These are phyloP conservation scores for Engystomops pustulosus DNA, from an alignment of 2,113 vertebrate genomes.

Conservation along the genomic window DNA sequence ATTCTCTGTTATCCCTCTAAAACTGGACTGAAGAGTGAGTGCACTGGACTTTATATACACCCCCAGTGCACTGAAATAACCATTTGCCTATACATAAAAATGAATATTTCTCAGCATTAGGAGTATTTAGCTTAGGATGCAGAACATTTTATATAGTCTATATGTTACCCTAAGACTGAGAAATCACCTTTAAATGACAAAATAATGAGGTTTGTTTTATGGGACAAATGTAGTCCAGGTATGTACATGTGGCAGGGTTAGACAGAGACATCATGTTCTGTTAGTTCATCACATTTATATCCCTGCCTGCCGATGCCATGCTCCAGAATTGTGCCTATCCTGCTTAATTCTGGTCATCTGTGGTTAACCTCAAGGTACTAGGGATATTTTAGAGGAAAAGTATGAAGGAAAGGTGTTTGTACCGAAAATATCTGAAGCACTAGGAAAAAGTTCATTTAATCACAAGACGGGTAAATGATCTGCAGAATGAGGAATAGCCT, in stretches of 20 bases:
- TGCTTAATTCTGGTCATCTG: constrained; percentile 2
- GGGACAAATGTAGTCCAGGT: not conserved
- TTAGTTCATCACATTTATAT: not conserved
- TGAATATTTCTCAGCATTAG: too few relatives aligned
- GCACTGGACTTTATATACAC: too few relatives aligned
- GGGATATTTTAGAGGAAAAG: not conserved
- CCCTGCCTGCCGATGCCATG: not conserved
- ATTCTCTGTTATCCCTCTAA: too few relatives aligned
- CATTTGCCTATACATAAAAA: too few relatives aligned
- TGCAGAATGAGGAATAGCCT: not conserved
- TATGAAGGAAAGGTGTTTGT: constrained; percentile 27
- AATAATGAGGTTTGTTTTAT: too few relatives aligned
- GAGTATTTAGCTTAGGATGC: too few relatives aligned
- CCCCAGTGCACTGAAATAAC: too few relatives aligned
- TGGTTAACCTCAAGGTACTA: constrained; percentile 6
- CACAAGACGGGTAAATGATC: not conserved
- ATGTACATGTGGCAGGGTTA: not conserved
- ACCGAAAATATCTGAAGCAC: constrained; percentile 5
- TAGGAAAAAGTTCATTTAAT: not conserved
- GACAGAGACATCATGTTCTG: not conserved
- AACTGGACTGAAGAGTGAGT: too few relatives aligned
- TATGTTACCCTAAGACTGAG: too few relatives aligned
- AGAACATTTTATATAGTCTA: too few relatives aligned
- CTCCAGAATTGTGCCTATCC: not conserved
- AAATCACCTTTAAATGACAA: too few relatives aligned